Base-by-base conservation (phyloP, 2,797 vertebrate genomes). In the Chrosomus eos region DNA sequence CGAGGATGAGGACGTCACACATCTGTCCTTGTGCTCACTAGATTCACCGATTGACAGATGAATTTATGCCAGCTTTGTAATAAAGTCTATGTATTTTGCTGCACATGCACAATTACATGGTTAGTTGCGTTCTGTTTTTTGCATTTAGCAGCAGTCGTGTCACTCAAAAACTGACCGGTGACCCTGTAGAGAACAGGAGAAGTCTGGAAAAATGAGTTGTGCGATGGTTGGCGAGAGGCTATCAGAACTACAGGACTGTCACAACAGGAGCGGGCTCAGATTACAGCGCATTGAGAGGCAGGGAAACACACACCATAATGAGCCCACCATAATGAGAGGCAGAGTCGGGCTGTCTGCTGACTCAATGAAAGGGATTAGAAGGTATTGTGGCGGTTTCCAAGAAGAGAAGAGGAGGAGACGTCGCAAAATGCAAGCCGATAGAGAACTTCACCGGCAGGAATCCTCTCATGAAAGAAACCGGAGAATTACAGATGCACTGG, bases 241-340 rank as follows among this genome's bases (percentile, higher is more conserved):
- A 93, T 93, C 91, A 89, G 87, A 87, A 90, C 89, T 92, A 91
- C 86, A 89, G 90, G 89, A 87, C 90, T 93, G 93, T 95, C 93
- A 94, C 94, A 95, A 94, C 93, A 95, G 93, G 90, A 92, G 87
- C 76, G 88, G 90, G 92, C 87, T 94, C 93, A 89, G 89, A 92
- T 93, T 93, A 93, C 92, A 90, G 55, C 62, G 28, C 92, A 93
- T 93, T 92, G 88, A 94, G 92, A 81, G 90, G 38, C 68, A 55
- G 28, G 71, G 86, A 85, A 88, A 88, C 64, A 68, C 91, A 95
- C 93, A 93, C 91, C 90, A 93, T 94, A 94, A 74, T 74, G 66
- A 82, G 16, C 68, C 38, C 23, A 93, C 91, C 90, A 92, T 94
- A 94, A 71, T 70, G 48, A 82, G 21, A 64, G 80, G 8, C 62